phyloP scores from a whole-genome alignment of 1,140 invertebrate genomes.

The Nilaparvata lugens region DNA sequence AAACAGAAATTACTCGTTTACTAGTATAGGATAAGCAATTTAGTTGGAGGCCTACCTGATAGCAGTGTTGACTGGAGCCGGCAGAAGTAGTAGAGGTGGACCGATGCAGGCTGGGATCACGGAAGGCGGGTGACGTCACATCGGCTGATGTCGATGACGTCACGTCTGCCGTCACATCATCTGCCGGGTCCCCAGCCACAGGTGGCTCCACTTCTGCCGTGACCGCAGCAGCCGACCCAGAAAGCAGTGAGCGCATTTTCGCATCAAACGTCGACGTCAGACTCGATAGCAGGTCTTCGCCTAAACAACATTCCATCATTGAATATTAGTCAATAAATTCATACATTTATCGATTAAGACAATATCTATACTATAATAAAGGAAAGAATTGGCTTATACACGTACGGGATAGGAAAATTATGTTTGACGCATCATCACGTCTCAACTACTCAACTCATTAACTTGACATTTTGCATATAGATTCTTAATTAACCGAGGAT shows the following conservation, averaged over 20 bases:
- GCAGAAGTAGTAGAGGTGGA: neutral
- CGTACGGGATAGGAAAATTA: no score
- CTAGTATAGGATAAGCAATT: neutral
- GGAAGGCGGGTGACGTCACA: constrained; percentile 12
- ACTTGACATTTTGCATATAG: no score
- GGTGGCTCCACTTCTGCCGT: constrained; percentile 25
- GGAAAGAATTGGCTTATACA: no score
- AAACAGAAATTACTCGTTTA: neutral
- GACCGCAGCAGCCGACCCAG: no score
- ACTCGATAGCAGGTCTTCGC: constrained; percentile 53
- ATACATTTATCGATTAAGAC: no score
- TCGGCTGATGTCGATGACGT: neutral
- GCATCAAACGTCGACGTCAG: constrained; percentile 66
- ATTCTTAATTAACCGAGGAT: no score
- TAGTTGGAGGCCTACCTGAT: no score
- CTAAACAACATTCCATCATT: constrained; percentile 38
- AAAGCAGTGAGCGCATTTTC: constrained; percentile 53
- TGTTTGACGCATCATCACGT: no score
- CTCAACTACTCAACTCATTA: no score
- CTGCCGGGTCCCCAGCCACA: constrained; percentile 19
- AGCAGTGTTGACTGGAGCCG: neutral
- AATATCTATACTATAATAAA: no score
- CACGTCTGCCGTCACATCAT: neutral
- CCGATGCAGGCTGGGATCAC: constrained; percentile 27
- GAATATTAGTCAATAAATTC: no score